A percentile compares a stretch with the other conserved stretches of the same genome.
These are phyloP conservation scores for Poliocrania exsul DNA, from an alignment of 2,797 vertebrate species.

Conservation along the genomic window DNA sequence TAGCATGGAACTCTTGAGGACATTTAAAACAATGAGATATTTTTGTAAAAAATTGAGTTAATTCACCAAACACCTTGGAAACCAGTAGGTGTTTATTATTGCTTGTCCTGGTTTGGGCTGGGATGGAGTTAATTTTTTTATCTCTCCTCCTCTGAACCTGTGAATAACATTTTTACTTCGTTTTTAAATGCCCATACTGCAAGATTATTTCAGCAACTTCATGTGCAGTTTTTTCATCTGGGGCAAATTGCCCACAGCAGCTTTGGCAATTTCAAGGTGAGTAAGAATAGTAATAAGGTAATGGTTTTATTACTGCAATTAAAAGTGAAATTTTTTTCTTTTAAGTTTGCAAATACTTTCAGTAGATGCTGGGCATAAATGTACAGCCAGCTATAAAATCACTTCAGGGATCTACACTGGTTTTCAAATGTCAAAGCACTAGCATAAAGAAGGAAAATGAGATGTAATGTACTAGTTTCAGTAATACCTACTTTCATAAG, in stretches of 20 bases:
- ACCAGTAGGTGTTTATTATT: conserved; percentile 37
- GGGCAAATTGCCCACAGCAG: conserved; percentile 55
- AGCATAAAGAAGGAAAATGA: neutral
- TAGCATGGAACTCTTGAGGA: neutral
- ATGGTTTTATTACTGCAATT: conserved; percentile 29
- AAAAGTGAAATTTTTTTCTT: conserved; percentile 15
- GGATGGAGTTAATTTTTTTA: neutral
- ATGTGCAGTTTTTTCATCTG: conserved; percentile 2
- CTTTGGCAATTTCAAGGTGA: conserved; percentile 15
- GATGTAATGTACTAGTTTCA: neutral
- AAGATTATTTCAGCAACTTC: conserved; percentile 54
- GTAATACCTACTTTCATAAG: neutral
- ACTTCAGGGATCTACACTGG: neutral
- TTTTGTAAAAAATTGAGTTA: conserved; percentile 35
- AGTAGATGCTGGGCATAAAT: neutral
- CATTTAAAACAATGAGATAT: conserved; percentile 3
- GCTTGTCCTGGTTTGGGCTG: neutral
- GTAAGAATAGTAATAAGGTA: conserved; percentile 25
- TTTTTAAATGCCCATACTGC: conserved; percentile 53
- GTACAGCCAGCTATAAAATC: neutral
- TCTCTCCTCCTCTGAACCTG: neutral
- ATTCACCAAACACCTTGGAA: conserved; percentile 45
- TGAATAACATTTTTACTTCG: conserved; percentile 54
- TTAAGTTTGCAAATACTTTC: conserved; percentile 17
- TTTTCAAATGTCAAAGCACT: neutral